Percentiles rank a stretch among this genome's conserved stretches.
Conservation (phyloP, 1,140 invertebrate species). For the Tetramorium parvispinum region DNA sequence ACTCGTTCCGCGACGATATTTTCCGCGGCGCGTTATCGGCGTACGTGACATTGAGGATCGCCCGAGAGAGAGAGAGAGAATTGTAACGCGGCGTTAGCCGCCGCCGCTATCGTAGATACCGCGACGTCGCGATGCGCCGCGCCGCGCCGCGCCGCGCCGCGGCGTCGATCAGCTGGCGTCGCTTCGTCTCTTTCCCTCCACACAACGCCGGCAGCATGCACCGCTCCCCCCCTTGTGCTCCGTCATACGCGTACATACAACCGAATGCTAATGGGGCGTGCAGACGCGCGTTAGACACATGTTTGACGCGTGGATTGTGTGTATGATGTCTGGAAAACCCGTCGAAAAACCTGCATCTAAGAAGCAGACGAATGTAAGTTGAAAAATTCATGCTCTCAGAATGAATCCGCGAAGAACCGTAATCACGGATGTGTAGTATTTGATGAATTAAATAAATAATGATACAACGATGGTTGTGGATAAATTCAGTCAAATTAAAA, state of each 20-base stretch:
- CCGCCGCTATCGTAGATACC: slow-evolving; percentile 43
- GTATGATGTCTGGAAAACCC: not conserved
- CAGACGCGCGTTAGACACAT: slow-evolving; percentile 35
- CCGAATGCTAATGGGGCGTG: slow-evolving; percentile 22
- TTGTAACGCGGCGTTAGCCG: slow-evolving; percentile 12
- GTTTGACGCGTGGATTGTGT: slow-evolving; percentile 21
- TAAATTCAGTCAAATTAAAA: not conserved
- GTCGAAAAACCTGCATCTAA: not conserved
- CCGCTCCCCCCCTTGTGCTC: slow-evolving; percentile 2
- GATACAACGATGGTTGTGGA: not conserved
- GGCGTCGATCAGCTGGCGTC: slow-evolving; percentile 58
- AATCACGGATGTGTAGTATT: not conserved
- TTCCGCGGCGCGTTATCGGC: slow-evolving; percentile 57
- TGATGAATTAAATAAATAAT: not conserved
- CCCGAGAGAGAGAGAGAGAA: slow-evolving; percentile 14
- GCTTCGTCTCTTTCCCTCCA: slow-evolving; percentile 21
- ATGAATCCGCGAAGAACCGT: not conserved
- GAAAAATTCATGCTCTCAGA: not conserved
- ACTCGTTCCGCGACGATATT: slow-evolving; percentile 21
- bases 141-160: slow-evolving; percentile 41
- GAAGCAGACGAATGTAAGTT: not conserved
- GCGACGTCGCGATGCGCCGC: slow-evolving; percentile 58
- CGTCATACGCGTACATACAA: slow-evolving; percentile 35
- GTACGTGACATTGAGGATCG: slow-evolving; percentile 62
- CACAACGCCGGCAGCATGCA: slow-evolving; percentile 47